Percentiles rank a stretch among this genome's conserved stretches.
Conservation (phyloP, 2,888 invertebrate species). For the Serripes groenlandicus region DNA sequence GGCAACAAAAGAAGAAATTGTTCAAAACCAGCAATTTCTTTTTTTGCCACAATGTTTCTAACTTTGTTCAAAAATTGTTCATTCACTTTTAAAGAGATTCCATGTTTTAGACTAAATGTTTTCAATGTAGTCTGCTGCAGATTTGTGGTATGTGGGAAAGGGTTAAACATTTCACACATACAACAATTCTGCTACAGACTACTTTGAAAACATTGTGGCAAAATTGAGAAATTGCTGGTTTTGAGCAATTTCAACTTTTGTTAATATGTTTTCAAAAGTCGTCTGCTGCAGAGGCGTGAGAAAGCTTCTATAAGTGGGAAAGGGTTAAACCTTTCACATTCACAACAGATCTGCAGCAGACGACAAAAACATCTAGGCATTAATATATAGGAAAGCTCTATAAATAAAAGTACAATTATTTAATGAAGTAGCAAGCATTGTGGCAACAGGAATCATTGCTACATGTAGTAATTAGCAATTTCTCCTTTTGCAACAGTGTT, state of each 20-base stretch:
- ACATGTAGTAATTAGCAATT: not conserved
- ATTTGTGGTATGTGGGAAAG: not conserved
- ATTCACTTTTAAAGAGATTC: not conserved
- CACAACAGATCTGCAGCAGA: too few relatives aligned
- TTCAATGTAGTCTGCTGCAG: not conserved
- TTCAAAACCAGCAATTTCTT: not conserved
- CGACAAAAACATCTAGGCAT: too few relatives aligned
- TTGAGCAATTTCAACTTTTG: not conserved
- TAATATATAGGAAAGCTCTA: too few relatives aligned
- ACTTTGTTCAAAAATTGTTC: not conserved
- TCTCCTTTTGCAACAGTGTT: not conserved
- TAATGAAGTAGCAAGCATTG: too few relatives aligned
- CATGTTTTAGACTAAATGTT: not conserved
- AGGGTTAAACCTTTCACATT: too few relatives aligned
- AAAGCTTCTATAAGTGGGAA: not conserved
- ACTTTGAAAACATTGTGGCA: too few relatives aligned
- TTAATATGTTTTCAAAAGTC: not conserved
- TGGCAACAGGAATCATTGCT: not conserved
- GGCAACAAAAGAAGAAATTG: not conserved
- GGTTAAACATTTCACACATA: not conserved
- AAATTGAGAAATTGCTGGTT: too few relatives aligned
- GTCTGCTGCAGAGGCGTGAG: not conserved
- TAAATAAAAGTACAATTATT: too few relatives aligned
- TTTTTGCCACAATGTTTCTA: not conserved
- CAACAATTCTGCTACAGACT: too few relatives aligned